A percentile compares a stretch with the other conserved stretches of the same genome.
Conservation (phyloP, 2,113 vertebrate species). For the Strix aluco region DNA sequence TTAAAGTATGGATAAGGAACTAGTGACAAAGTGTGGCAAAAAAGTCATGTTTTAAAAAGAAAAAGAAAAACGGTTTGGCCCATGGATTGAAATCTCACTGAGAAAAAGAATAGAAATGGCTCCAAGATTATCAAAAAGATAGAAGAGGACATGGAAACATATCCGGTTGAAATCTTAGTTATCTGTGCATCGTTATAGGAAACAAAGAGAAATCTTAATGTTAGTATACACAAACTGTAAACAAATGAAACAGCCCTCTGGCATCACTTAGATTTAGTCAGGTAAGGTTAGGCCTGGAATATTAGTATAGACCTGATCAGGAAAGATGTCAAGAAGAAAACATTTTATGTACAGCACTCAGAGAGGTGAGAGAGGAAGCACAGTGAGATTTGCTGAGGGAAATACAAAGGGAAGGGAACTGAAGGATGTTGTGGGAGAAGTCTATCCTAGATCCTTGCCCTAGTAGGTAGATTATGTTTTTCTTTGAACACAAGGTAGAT, state of each 20-base stretch:
- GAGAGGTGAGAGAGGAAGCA: not conserved
- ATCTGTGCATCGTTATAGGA: not conserved
- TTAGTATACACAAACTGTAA: not conserved
- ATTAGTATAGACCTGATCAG: not conserved
- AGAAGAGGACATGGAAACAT: not conserved
- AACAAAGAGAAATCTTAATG: not conserved
- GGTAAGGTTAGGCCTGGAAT: not conserved
- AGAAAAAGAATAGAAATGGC: not conserved
- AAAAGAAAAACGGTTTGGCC: not conserved
- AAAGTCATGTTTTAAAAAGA: not conserved
- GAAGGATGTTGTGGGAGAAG: not conserved
- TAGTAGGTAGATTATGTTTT: not conserved
- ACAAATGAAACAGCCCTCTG: not conserved
- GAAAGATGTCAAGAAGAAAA: not conserved
- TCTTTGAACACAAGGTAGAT: not conserved
- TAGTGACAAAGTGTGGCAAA: not conserved
- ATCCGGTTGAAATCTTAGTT: not conserved
- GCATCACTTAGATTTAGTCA: not conserved
- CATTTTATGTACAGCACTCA: not conserved
- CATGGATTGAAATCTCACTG: not conserved
- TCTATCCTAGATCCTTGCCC: not conserved
- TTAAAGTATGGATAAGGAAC: not conserved
- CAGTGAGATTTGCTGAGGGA: not conserved
- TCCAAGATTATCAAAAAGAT: not conserved
- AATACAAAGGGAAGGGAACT: not conserved